Conservation (phyloP, 2,888 invertebrate species). For the Stenotaenia linearis region DNA sequence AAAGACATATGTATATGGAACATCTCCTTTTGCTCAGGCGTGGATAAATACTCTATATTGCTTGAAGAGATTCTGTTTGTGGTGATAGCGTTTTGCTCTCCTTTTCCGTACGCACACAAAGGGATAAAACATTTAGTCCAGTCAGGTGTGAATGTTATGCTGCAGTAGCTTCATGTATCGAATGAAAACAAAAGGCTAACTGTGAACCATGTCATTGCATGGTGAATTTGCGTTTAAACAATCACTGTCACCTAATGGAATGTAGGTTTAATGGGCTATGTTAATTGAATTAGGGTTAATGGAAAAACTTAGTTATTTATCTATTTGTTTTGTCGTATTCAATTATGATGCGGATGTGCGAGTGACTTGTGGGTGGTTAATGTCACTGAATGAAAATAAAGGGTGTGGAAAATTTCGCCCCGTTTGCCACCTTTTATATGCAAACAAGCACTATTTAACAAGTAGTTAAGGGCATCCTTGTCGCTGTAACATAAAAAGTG, state of each 20-base stretch:
- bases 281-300: background rate
- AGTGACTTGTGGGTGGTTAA: too few relatives aligned
- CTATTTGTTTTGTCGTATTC: too few relatives aligned
- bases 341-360: too few relatives aligned
- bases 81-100: background rate
- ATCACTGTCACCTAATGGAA: background rate
- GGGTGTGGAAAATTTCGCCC: too few relatives aligned
- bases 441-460: too few relatives aligned
- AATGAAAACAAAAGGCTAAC: background rate
- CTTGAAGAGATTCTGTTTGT: background rate
- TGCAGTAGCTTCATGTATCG: background rate
- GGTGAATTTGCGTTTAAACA: background rate
- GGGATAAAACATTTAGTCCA: background rate
- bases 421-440: too few relatives aligned
- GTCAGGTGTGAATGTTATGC: background rate
- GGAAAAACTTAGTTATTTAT: background rate
- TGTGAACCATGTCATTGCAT: constrained; percentile 5
- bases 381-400: too few relatives aligned
- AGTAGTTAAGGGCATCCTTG: too few relatives aligned
- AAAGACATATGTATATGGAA: constrained; percentile 26
- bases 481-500: too few relatives aligned
- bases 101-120: background rate
- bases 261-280: background rate
- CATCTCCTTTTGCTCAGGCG: constrained; percentile 7
- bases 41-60: constrained; percentile 17